Percentiles rank a stretch among this genome's conserved stretches.
These are phyloP conservation scores for Lichenostomus cassidix DNA, from an alignment of 2,113 vertebrate genomes.

Conservation along the genomic window DNA sequence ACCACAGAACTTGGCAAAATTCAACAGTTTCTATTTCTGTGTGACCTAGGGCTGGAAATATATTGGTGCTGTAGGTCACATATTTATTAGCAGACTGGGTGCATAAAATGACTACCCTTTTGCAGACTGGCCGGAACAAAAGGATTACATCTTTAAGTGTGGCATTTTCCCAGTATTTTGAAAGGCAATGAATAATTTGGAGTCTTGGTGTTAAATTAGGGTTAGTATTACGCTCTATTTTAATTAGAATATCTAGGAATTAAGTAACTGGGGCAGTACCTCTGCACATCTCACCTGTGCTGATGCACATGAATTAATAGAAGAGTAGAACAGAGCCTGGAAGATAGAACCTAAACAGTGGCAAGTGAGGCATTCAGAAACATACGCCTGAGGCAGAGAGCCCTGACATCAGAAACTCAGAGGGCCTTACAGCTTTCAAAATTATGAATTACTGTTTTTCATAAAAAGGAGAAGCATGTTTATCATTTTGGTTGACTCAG, in stretches of 20 bases:
- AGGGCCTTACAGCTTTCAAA: not conserved
- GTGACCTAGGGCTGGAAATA: not conserved
- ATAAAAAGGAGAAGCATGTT: not conserved
- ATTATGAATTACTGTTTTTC: not conserved
- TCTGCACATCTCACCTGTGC: not conserved
- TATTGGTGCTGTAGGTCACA: not conserved
- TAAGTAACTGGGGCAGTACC: accelerated
- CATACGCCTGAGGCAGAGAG: accelerated
- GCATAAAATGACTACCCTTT: not conserved
- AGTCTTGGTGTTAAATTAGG: not conserved
- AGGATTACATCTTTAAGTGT: not conserved
- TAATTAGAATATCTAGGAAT: not conserved
- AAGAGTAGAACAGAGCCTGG: not conserved
- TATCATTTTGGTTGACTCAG: not conserved
- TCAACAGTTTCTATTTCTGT: not conserved
- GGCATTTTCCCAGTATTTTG: not conserved
- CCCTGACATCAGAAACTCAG: not conserved
- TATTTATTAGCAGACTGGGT: not conserved
- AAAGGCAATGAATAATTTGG: not conserved
- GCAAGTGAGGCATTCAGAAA: not conserved
- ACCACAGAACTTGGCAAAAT: not conserved
- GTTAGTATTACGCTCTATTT: not conserved
- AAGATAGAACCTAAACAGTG: not conserved
- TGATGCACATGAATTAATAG: not conserved
- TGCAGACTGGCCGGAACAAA: not conserved